Evolutionary conservation across 2,888 invertebrate genomes (phyloP).

Genomic region (Aporophyla nigra): DNA sequence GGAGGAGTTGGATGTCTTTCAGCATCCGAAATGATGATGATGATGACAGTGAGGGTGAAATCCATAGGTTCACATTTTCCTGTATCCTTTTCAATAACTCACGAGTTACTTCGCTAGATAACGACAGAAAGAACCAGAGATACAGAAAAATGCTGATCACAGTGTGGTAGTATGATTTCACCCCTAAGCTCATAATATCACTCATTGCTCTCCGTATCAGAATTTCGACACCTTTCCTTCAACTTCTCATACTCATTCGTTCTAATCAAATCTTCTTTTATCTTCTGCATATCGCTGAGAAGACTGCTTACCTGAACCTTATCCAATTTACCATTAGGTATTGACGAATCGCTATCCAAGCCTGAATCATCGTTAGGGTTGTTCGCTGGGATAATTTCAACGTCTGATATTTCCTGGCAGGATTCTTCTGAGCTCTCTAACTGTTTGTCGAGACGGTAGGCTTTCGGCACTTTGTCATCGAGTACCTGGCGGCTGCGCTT

Average conservation of each 20-base stretch:
- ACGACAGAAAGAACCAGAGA: background rate
- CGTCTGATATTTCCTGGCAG: conserved; percentile 72
- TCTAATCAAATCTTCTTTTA: conserved; percentile 83
- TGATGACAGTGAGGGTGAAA: background rate
- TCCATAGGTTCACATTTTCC: background rate
- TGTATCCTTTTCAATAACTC: background rate
- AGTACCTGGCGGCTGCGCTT: conserved; percentile 55
- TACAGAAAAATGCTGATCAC: background rate
- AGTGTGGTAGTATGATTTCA: background rate
- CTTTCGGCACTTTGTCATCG: conserved; percentile 84
- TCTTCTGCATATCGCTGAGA: conserved; percentile 85
- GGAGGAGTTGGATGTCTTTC: no score
- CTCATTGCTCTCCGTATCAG: conserved; percentile 82
- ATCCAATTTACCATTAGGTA: conserved; percentile 71
- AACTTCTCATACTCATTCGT: conserved; percentile 86
- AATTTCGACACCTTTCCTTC: conserved; percentile 80
- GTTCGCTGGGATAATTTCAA: conserved; percentile 62
- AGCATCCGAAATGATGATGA: no score
- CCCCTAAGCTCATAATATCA: background rate
- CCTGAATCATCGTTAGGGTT: conserved; percentile 82
- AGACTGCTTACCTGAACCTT: conserved; percentile 84
- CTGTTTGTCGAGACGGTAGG: conserved; percentile 78
- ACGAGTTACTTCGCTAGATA: background rate
- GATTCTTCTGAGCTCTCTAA: conserved; percentile 79
- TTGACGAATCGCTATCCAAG: conserved; percentile 79